Base-by-base conservation (phyloP, 2,888 invertebrate species). In the Rhagonycha fulva region DNA sequence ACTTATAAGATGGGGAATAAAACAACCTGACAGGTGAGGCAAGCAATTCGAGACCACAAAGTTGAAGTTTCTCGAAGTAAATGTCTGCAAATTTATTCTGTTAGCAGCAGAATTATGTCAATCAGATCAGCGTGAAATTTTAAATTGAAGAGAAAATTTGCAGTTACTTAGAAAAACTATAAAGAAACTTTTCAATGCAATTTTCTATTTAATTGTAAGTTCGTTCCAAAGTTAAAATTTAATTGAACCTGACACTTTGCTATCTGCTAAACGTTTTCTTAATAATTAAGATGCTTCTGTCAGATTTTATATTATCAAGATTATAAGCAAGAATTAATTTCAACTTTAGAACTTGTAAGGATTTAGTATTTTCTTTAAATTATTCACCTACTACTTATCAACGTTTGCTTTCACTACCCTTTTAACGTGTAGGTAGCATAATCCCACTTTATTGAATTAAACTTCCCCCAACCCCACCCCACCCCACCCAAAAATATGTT, bases 1-100 rank as follows among this genome's bases (percentile, higher is more conserved):
- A 76, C 71, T 76, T 76, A 74, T 76, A 74, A 76, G 76, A 76
- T 71, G 74, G 68, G 74, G 71, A 76, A 76, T 76, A 76, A 76
- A 76, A 74, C 76, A 76, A 76, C 76, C 71, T 74, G 76, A 76
- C 74, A 74, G 76, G 76, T 76, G 74, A 74, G 68, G 76, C 68
- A 71, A 76, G 76, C 76, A 73, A 76, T 76, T 73, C 71, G 68
- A 70, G 70, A 74, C 76, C 76, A 71, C 74, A 71, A 14, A 68
- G 71, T 68, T 70, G 70, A 67, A 68, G 70, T 68, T 73, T 72
- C 67, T 14, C 70, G 67, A 70, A 73, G 74, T 71, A 70, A 72
- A 68, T 70, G 71, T 76, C 73, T 76, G 68, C 71, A 76, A 76
- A 74, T 71, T 76, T 76, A 76, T 76, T 74, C 76, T 71, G 74